phyloP scores from a whole-genome alignment of 92 coral and sea anemone genomes.

The Epizoanthus fatuus region DNA sequence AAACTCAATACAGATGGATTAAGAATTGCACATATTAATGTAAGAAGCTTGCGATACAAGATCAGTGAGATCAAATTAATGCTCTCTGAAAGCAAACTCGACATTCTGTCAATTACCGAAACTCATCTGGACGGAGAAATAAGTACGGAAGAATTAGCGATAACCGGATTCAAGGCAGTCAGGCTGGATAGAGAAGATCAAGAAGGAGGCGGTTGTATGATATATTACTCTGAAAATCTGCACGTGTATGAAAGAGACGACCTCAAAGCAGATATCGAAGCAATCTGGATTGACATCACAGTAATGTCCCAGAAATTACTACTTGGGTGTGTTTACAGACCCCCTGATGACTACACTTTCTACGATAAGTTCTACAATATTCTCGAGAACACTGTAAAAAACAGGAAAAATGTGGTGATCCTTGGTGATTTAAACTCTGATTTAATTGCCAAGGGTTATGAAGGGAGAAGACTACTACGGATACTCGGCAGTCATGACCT shows the following conservation, averaged over 20 bases:
- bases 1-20: slow-evolving; percentile 27
- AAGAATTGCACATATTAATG: slow-evolving; percentile 29
- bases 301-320: slow-evolving; percentile 61
- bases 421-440: slow-evolving; percentile 54
- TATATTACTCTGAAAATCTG: slow-evolving; percentile 58
- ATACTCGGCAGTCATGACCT: slow-evolving; percentile 59
- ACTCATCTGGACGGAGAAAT: slow-evolving; percentile 56
- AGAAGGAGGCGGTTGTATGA: slow-evolving; percentile 67
- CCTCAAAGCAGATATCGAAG: slow-evolving; percentile 40
- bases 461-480: slow-evolving; percentile 53
- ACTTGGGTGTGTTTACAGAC: slow-evolving; percentile 65
- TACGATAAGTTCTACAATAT: slow-evolving; percentile 58
- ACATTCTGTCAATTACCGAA: slow-evolving; percentile 61
- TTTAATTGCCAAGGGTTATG: slow-evolving; percentile 37
- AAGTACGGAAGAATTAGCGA: background rate
- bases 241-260: slow-evolving; percentile 45
- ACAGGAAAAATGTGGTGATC: slow-evolving; percentile 46
- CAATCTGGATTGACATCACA: slow-evolving; percentile 55
- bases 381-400: slow-evolving; percentile 37
- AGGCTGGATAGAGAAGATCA: slow-evolving; percentile 64
- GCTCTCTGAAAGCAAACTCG: slow-evolving; percentile 46
- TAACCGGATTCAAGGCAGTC: slow-evolving; percentile 49
- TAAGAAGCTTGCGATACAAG: slow-evolving; percentile 38
- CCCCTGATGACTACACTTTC: slow-evolving; percentile 67
- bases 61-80: slow-evolving; percentile 43